Evolutionary conservation across 2,113 vertebrate genomes (phyloP), one percentile per base, ranked within the genome.

Genomic region (Tupaia chinensis): DNA sequence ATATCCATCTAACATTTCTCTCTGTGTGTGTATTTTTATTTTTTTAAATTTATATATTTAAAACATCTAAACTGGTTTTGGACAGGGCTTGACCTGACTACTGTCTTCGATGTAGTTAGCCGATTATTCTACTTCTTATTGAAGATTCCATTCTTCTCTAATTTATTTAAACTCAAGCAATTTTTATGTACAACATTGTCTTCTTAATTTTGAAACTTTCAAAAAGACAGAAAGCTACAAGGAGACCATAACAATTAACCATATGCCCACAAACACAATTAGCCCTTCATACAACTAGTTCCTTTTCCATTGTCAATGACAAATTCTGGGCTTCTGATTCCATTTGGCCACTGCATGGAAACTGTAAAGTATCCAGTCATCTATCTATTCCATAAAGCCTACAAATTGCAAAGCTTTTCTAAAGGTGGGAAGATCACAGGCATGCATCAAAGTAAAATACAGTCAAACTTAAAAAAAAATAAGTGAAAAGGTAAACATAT

Each of bases 171-270:
- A 69, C 70, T 63, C 25, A 73, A 58, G 70, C 2, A 72, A 72
- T 68, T 95, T 95, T 88, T 88, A 97, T 19, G 86, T 77, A 88
- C 15, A 79, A 88, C 89, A 70, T 96, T 66, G 90, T 79, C 89
- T 87, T 56, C 69, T 88, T 94, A 83, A 96, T 92, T 92, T 95
- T 54, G 70, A 95, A 92, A 92, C 53, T 72, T 95, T 88, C 12
- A 92, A 86, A 93, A 96, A 79, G 77, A 91, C 12, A 95, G 89
- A 91, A 63, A 84, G 81, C 61, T 80, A 79, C 68, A 17, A 4
- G 56, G 32, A 81, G 29, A 73, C 87, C 70, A 76, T 80, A 63
- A 92, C 81, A 92, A 81, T 34, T 70, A 91, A 27, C 34, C 85
- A 77, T 58, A 76, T 79, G 83, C 32, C 56, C n/a, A 61, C 4